Evolutionary conservation across 2,888 invertebrate genomes (phyloP).

Genomic region (Nudaria mundana): DNA sequence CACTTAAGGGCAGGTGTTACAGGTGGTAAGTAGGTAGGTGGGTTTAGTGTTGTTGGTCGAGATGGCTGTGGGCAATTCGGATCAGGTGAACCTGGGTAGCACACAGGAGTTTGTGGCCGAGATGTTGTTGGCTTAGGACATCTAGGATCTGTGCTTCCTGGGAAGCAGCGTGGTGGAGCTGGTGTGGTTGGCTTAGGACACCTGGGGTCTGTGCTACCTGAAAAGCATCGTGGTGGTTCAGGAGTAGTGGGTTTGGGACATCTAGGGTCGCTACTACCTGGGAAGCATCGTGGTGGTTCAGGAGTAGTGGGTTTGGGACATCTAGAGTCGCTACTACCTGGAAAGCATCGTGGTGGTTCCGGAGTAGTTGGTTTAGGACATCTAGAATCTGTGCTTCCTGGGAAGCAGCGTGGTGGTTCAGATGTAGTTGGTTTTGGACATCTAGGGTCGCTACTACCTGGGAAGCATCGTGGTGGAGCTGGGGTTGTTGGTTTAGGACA

Average conservation of each 20-base stretch:
- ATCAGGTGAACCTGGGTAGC: conserved; percentile 2
- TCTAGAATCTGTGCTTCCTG: conserved; percentile 26
- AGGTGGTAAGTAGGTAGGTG: no score
- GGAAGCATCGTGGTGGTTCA: conserved; percentile 34
- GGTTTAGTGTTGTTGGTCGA: not conserved
- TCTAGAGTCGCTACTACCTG: conserved; percentile 42
- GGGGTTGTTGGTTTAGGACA: conserved; percentile 35
- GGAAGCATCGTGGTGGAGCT: conserved; percentile 21
- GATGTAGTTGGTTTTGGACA: conserved; percentile 34
- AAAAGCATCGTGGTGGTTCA: conserved; percentile 22
- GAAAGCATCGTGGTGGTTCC: conserved; percentile 24
- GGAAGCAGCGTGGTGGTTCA: conserved; percentile 21
- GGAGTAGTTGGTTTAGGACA: conserved; percentile 36
- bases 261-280: conserved; percentile 54
- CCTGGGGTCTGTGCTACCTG: conserved; percentile 36
- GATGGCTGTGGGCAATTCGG: not conserved
- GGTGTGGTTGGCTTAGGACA: conserved; percentile 35
- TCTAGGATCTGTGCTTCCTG: conserved; percentile 26
- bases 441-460: conserved; percentile 35
- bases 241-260: conserved; percentile 42
- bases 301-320: conserved; percentile 29
- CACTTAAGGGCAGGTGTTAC: no score
- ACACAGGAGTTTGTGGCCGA: conserved; percentile 15
- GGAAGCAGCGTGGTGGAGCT: conserved; percentile 27
- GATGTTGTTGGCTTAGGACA: conserved; percentile 34